Percentiles rank a stretch among this genome's conserved stretches.
These are phyloP conservation scores for Rotaria macrura DNA, from an alignment of 2,888 invertebrate species.

Conservation along the genomic window DNA sequence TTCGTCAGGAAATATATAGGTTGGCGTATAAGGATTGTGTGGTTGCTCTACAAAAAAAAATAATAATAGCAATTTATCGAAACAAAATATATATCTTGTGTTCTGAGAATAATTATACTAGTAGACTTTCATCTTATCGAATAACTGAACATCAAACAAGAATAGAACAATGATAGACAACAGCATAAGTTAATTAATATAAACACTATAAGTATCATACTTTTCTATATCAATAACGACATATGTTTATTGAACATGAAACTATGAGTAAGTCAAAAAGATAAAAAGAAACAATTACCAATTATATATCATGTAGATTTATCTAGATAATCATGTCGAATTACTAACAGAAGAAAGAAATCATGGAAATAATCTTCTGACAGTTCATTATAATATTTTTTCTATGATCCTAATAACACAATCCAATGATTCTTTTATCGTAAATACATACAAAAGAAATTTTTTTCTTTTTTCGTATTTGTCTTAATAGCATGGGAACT, in stretches of 20 bases:
- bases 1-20: slow-evolving; percentile 43
- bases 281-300: not conserved
- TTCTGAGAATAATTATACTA: not conserved
- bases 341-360: not conserved
- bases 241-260: not conserved
- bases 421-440: not conserved
- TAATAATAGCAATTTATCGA: too few species aligned
- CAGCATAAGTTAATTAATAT: not conserved
- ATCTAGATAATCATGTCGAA: not conserved
- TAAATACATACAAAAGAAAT: not conserved
- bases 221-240: too few species aligned
- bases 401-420: not conserved
- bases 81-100: too few species aligned
- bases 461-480: not conserved
- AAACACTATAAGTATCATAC: not conserved
- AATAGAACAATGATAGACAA: not conserved
- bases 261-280: not conserved
- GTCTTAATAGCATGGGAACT: too few species aligned
- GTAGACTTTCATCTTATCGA: not conserved
- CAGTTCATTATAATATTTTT: not conserved
- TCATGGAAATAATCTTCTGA: not conserved
- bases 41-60: slow-evolving; percentile 33
- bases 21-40: slow-evolving; percentile 41
- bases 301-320: not conserved
- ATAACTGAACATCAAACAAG: not conserved